Base-by-base conservation (phyloP, 1,140 invertebrate species). In the Melipona quadrifasciata region DNA sequence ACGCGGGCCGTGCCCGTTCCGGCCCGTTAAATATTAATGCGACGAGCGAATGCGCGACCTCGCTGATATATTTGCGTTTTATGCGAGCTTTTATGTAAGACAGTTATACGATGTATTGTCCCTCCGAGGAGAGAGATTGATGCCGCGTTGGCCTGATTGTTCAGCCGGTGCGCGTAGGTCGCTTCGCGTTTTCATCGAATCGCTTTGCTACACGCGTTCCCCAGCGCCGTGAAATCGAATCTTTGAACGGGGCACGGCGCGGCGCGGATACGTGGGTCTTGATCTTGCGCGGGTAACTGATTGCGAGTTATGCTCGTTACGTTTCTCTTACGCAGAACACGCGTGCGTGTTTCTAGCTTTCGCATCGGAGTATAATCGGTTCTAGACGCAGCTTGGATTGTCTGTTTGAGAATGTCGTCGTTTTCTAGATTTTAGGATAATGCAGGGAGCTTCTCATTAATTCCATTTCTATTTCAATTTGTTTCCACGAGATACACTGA, bases 21-120 rank as follows among this genome's bases (percentile, higher is more conserved):
- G 58, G 58, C n/a, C n/a, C 80, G 77, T 90, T 87, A 89, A 87
- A 88, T 87, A 87, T 90, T 87, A 82, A 90, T 84, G 39, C 53
- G 64, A 64, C 77, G 31, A 51, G 39, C 51, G 39, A 10, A 47
- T 47, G 8, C 39, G 39, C 39, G 72, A 77, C 70, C 67, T 61
- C 39, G 61, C 68, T 85, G 81, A 75, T 67, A 73, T 79, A 75
- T 34, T 19, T 51, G 16, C 34, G 17, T 71, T 81, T 81, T 75
- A 67, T 39, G 14, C 55, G 14, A 51, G 55, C 68, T 71, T 83
- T 83, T 79, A 78, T 53, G 75, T 75, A 53, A 61, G 34, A 79
- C 82, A 61, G 65, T 71, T 83, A 61, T 53, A 58, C 55, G 55
- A 68, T 76, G 67, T 71, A 83, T 82, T 82, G 71, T 65, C 47